Conservation (phyloP, 2,113 vertebrate species). For the Trichechus manatus region DNA sequence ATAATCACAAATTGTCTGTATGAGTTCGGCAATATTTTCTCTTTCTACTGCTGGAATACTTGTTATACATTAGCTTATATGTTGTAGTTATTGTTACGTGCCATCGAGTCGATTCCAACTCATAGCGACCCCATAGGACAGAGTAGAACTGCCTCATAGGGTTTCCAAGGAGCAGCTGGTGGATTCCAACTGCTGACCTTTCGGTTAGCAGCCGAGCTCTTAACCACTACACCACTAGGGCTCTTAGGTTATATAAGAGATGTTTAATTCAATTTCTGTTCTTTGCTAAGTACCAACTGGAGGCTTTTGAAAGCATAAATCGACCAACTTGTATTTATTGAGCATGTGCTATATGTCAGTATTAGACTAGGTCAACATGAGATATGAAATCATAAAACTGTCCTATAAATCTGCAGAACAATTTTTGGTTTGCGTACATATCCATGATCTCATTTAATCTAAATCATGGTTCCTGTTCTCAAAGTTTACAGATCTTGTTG, state of each 20-base stretch:
- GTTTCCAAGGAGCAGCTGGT: too few species aligned
- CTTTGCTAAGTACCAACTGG: conserved; percentile 1
- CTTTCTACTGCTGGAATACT: background rate
- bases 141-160: too few species aligned
- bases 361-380: background rate
- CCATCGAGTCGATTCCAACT: too few species aligned
- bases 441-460: background rate
- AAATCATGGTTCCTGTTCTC: background rate
- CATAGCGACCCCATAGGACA: too few species aligned
- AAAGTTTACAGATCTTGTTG: conserved; percentile 25
- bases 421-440: background rate
- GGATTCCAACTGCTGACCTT: too few species aligned
- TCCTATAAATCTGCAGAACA: background rate
- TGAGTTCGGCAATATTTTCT: background rate
- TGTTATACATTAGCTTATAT: background rate
- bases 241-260: background rate
- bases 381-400: background rate
- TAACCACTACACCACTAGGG: too few species aligned
- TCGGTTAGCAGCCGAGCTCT: too few species aligned
- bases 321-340: background rate
- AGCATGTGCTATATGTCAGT: background rate
- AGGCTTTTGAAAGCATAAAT: conserved; percentile 45
- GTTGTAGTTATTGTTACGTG: too few species aligned
- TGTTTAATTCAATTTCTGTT: conserved; percentile 41
- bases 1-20: background rate